A percentile compares a stretch with the other conserved stretches of the same genome.
Conservation (phyloP, 1,140 invertebrate genomes). For the Battus philenor region DNA sequence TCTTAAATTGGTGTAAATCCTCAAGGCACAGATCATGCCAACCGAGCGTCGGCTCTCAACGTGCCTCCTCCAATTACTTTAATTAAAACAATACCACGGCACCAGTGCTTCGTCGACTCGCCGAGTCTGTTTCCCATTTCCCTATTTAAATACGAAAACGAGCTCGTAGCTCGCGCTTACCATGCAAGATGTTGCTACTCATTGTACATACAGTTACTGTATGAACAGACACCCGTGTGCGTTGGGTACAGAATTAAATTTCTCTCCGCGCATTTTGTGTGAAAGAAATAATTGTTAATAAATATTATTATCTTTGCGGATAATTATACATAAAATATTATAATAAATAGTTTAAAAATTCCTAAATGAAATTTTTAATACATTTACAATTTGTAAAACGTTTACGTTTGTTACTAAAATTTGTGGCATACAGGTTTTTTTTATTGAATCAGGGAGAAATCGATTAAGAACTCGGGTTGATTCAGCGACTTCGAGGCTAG, state of each 20-base stretch:
- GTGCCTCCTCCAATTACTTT: constrained; percentile 74
- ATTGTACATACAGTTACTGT: constrained; percentile 29
- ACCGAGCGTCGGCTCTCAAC: constrained; percentile 62
- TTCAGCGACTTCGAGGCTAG: constrained; percentile 71
- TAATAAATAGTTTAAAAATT: too few relatives aligned
- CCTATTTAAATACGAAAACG: constrained; percentile 75
- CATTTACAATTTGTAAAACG: too few relatives aligned
- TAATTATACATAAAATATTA: too few relatives aligned
- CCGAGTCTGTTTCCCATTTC: constrained; percentile 72
- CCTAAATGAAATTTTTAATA: too few relatives aligned
- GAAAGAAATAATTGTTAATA: too few relatives aligned
- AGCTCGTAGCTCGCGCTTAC: constrained; percentile 60
- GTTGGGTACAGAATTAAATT: neutral
- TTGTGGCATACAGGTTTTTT: too few relatives aligned
- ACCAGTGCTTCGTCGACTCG: constrained; percentile 69
- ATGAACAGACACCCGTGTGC: constrained; percentile 29
- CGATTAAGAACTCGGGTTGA: constrained; percentile 69
- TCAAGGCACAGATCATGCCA: constrained; percentile 73
- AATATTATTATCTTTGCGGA: too few relatives aligned
- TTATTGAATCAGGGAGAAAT: too few relatives aligned
- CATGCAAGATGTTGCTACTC: constrained; percentile 66
- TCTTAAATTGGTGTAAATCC: constrained; percentile 74
- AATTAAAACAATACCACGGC: constrained; percentile 73
- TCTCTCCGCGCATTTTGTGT: too few relatives aligned
- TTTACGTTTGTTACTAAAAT: too few relatives aligned